Base-by-base conservation (phyloP, 2,113 vertebrate species). In the Vimba vimba region DNA sequence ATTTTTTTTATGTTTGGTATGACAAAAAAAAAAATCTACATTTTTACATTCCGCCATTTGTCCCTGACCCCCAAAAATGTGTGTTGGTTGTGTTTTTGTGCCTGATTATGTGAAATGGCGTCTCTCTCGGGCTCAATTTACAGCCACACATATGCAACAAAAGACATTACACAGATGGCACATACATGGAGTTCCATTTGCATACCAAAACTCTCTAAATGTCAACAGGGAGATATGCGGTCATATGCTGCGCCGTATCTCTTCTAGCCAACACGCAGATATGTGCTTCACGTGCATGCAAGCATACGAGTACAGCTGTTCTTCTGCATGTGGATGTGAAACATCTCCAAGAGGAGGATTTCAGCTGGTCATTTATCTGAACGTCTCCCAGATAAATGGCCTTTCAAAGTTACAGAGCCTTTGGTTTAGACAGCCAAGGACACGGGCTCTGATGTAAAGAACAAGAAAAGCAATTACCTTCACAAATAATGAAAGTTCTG, bases 121-220 rank as follows among this genome's bases (percentile, higher is more conserved):
- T 78, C 59, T 77, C 88, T 88, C 88, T 39, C 43, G 86, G 79
- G 83, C 83, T 88, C 76, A 78, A 85, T 89, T 85, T 88, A 82
- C 85, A 87, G 60, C 52, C 27, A 27, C 52, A 86, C 79, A 84
- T 84, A 83, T 52, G 69, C 81, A 64, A 82, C 45, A 80, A 71
- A 87, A 87, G 85, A 83, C 79, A 87, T 87, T 86, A 89, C 82
- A 86, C 90, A 91, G 88, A 89, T 89, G 87, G 83, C 83, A 86
- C 81, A 81, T 86, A 78, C 55, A 69, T 73, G 77, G 81, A 66
- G 79, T 85, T 25, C 57, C 55, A 85, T 89, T 89, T 88, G 86
- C 82, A 88, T 82, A 89, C 78, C 84, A 86, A 88, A 81, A 86
- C 91, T 84, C 86, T 23, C 91, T 89, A 69, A 30, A 82, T 81